phyloP scores from a whole-genome alignment of 2,888 invertebrate genomes.

The Congeria kusceri region DNA sequence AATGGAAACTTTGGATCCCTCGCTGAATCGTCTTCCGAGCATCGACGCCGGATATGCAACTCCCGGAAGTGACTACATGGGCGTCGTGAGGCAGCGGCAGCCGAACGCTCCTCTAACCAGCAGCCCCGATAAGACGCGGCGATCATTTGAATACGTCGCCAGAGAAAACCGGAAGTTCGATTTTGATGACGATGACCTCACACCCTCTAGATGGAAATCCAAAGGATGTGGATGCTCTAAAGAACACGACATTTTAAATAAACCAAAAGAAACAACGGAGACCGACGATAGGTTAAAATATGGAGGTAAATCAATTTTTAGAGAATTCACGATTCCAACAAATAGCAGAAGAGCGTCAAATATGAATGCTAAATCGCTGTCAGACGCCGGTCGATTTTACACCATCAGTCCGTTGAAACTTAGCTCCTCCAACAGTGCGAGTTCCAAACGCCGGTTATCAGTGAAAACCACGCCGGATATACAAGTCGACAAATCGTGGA shows the following conservation, averaged over 20 bases:
- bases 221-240: not conserved
- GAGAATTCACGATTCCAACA: not conserved
- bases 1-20: no score
- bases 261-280: not conserved
- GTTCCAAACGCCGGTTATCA: conserved; percentile 13
- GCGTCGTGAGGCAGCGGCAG: conserved; percentile 13
- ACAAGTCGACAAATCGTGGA: conserved; percentile 27
- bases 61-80: conserved; percentile 58
- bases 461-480: not conserved
- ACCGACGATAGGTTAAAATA: not conserved
- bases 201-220: not conserved
- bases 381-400: not conserved
- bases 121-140: not conserved
- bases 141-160: not conserved
- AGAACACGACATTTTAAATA: conserved; percentile 1
- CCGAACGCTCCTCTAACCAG: not conserved
- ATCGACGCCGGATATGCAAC: conserved; percentile 43
- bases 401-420: conserved; percentile 34
- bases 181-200: not conserved
- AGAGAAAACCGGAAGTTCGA: not conserved
- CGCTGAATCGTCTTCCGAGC: conserved; percentile 20
- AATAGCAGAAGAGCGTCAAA: not conserved
- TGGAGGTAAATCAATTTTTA: not conserved
- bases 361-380: not conserved
- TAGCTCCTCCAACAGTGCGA: conserved; percentile 31